These are phyloP conservation scores for Agapornis roseicollis DNA, from an alignment of 2,113 vertebrate genomes.

Conservation along the genomic window DNA sequence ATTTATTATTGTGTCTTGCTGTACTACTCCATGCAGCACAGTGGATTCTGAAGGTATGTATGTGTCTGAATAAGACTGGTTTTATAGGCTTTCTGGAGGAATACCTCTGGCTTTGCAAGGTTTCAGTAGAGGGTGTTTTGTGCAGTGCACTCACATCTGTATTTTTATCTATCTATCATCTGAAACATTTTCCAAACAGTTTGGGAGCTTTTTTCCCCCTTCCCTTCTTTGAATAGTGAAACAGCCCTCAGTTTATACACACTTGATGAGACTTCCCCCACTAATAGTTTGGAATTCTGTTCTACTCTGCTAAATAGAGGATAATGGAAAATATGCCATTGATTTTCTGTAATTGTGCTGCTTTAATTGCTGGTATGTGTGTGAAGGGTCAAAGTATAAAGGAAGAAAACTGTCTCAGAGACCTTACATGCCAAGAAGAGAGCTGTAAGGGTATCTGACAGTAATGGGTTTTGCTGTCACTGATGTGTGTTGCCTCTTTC, in stretches of 20 bases:
- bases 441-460: background rate
- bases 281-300: background rate
- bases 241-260: background rate
- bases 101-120: background rate
- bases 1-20: background rate
- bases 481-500: background rate
- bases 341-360: background rate
- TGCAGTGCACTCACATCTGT: background rate
- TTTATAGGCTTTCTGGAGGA: background rate
- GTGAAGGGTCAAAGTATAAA: background rate
- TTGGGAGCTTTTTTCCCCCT: background rate
- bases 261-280: background rate
- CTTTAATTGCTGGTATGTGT: background rate
- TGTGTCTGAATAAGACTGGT: background rate
- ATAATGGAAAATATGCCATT: background rate
- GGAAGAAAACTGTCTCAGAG: background rate
- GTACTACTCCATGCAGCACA: rapidly evolving
- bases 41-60: background rate
- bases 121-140: background rate
- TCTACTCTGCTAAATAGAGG: background rate
- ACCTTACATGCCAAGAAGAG: background rate
- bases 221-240: background rate
- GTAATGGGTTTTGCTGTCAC: background rate
- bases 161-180: background rate
- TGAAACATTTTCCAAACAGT: background rate